phyloP scores from a whole-genome alignment of 2,113 vertebrate species.

The Crocuta crocuta region DNA sequence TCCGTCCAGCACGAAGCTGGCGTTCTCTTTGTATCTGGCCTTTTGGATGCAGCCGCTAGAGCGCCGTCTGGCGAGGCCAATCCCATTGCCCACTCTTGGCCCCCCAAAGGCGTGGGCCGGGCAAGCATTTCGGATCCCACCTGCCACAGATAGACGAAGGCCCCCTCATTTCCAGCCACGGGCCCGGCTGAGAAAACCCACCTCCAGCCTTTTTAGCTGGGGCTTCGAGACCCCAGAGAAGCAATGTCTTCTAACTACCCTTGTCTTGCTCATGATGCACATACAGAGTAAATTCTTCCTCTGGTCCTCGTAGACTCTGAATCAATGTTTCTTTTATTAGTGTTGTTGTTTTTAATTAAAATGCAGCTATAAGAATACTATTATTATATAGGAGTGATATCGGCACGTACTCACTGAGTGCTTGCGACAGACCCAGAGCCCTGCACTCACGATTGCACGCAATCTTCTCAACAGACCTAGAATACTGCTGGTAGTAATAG shows the following conservation, averaged over 20 bases:
- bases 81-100: rapidly evolving
- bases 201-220: neutral
- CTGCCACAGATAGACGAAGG: too few relatives aligned
- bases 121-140: neutral
- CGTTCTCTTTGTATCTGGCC: neutral
- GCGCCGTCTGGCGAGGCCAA: neutral
- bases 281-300: neutral
- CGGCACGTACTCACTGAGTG: neutral
- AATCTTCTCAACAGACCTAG: neutral
- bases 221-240: neutral
- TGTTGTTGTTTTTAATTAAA: neutral
- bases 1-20: neutral
- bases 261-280: neutral
- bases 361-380: too few relatives aligned
- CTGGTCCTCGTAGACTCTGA: neutral
- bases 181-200: neutral
- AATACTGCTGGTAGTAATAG: too few relatives aligned
- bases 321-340: neutral
- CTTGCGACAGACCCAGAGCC: neutral
- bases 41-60: neutral
- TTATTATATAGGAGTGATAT: rapidly evolving
- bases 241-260: neutral
- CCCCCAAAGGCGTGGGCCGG: neutral
- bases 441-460: too few relatives aligned
- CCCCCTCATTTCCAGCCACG: neutral